phyloP scores from a whole-genome alignment of 2,797 vertebrate genomes.

The Miichthys miiuy region DNA sequence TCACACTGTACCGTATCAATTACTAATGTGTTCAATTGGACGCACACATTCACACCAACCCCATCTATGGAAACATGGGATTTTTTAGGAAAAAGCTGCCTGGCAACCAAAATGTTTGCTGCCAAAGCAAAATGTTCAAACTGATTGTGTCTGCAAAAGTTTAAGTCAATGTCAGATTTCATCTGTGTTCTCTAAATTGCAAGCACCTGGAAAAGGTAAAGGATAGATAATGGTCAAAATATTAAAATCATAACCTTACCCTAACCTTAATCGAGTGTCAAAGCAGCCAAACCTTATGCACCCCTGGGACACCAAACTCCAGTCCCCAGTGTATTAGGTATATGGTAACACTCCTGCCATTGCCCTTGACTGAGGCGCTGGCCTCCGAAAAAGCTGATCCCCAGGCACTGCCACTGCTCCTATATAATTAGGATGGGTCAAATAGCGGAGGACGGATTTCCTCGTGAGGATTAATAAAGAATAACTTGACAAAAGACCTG shows the following conservation, averaged over 20 bases:
- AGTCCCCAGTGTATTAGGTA: background rate
- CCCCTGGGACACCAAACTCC: constrained; percentile 6
- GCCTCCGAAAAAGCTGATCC: constrained; percentile 19
- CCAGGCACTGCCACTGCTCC: constrained; percentile 5
- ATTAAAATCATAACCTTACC: background rate
- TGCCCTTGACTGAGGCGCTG: constrained; percentile 36
- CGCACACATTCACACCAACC: background rate
- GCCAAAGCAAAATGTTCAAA: background rate
- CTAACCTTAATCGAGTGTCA: background rate
- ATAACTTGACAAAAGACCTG: constrained; percentile 32
- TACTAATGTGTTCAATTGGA: constrained; percentile 1
- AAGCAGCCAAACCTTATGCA: background rate
- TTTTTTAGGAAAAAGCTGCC: background rate
- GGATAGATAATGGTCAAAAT: background rate
- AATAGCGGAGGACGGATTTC: constrained; percentile 46
- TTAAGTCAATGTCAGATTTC: background rate
- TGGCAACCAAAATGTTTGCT: background rate
- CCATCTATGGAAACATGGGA: too few relatives aligned
- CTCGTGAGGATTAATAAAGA: constrained; percentile 30
- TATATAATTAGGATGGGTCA: constrained; percentile 35
- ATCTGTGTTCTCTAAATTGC: background rate
- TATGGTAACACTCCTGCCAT: background rate
- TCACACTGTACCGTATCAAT: background rate
- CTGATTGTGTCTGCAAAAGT: background rate
- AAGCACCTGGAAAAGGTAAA: background rate